These are phyloP conservation scores for Carassius auratus DNA, from an alignment of 2,113 vertebrate species.

Conservation along the genomic window DNA sequence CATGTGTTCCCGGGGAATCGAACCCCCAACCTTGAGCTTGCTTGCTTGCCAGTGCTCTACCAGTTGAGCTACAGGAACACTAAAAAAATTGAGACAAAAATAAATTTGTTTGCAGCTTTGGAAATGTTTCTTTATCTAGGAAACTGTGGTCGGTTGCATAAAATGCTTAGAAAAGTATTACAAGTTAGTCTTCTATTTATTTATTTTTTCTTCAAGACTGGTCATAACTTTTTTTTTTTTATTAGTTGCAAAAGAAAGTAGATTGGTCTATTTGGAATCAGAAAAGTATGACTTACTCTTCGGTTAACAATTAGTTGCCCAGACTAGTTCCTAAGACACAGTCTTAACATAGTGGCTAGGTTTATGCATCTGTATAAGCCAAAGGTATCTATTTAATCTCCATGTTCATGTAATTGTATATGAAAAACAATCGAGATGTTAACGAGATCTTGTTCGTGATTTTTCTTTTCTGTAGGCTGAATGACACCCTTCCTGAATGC, in stretches of 20 bases:
- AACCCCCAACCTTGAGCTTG: too few species aligned
- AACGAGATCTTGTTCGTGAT: neutral
- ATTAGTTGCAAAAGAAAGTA: neutral
- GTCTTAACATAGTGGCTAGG: too few species aligned
- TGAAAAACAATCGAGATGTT: neutral
- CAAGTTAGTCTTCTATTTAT: neutral
- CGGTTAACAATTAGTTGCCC: neutral
- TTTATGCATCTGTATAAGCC: neutral
- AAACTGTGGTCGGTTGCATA: too few species aligned
- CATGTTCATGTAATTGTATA: neutral
- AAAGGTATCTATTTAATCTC: neutral
- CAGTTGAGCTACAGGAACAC: too few species aligned
- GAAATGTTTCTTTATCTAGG: too few species aligned
- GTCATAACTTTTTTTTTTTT: too few species aligned
- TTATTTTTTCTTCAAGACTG: neutral
- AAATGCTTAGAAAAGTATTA: too few species aligned
- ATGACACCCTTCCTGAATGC: conserved; percentile 67
- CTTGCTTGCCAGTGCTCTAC: too few species aligned
- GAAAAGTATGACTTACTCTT: neutral
- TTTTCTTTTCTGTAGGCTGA: conserved; percentile 65
- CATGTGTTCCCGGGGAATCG: too few species aligned
- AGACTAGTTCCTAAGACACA: neutral
- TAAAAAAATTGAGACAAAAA: neutral
- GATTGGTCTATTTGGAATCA: neutral
- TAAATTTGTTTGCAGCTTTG: neutral